Evolutionary conservation across 2,888 invertebrate species (phyloP), one percentile per base, ranked within the genome.

Genomic region (Byasa hedistus): DNA sequence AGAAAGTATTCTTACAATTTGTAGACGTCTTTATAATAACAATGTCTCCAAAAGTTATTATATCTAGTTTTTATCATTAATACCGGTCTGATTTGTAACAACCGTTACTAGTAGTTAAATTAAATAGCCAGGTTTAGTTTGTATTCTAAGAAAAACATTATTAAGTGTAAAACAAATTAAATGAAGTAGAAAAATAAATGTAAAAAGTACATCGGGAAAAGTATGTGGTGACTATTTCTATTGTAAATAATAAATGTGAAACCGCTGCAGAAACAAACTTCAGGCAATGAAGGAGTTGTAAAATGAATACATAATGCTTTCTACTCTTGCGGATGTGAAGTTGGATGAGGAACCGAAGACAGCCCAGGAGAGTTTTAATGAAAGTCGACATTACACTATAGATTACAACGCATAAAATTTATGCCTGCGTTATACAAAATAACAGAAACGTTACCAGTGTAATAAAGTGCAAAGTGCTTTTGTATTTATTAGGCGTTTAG

Each of bases 241-340:
- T 1, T 32, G 23, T 39, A 56, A 62, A 44, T 27, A n/a, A 44
- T 22, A n/a, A 52, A 62, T 55, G 24, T 55, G 23, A 52, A 5
- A 62, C n/a, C 44, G 23, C 21, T 48, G 8, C 23, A 56, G 56
- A 39, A 61, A 59, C 19, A 59, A 44, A 62, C 12, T 56, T n/a
- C 44, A 21, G 21, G 27, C 15, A 23, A 48, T 44, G 1, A 56
- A 48, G 39, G 22, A 55, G 55, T 39, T 44, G 22, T n/a, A 61
- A 61, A 61, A 39, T 61, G 55, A 61, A 61, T 55, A 61, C 44
- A 39, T 55, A 55, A 55, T 55, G 12, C 36, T 36, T 4, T 24
- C 55, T 39, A 61, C 55, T 22, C 55, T 24, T 17, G 19, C 24
- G 54, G 61, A 54, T 15, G 23, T 23, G 55, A 55, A 23, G 55